Conservation (phyloP, 1,140 invertebrate species). For the Leptestheria dahalacensis region DNA sequence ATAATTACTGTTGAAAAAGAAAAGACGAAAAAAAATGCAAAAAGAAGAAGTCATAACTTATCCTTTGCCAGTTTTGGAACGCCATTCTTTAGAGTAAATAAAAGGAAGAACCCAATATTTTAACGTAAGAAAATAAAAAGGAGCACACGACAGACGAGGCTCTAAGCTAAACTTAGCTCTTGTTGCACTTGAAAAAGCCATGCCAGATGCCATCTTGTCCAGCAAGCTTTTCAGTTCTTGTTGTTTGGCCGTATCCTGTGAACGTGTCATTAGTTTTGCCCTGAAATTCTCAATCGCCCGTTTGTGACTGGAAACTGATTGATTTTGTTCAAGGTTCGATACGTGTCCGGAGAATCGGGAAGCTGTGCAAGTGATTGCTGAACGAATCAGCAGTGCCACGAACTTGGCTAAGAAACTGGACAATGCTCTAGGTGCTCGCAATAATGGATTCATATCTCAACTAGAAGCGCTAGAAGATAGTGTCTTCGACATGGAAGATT, state of each 20-base stretch:
- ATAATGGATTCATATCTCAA: not conserved
- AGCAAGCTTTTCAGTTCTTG: too few relatives aligned
- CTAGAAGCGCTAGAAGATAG: constrained; percentile 6
- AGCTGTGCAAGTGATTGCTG: constrained; percentile 46
- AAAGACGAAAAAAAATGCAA: too few relatives aligned
- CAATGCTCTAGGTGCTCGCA: constrained; percentile 25
- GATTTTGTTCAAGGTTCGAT: constrained; percentile 9
- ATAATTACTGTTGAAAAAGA: too few relatives aligned
- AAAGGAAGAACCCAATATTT: too few relatives aligned
- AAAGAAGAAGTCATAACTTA: too few relatives aligned
- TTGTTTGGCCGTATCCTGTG: too few relatives aligned
- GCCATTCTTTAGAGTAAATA: too few relatives aligned
- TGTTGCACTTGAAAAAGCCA: not conserved
- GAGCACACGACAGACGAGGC: not conserved
- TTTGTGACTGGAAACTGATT: not conserved
- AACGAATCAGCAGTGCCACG: constrained; percentile 44
- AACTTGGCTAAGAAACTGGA: constrained; percentile 47
- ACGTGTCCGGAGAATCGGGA: constrained; percentile 21
- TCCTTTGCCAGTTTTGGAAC: too few relatives aligned
- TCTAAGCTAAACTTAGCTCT: constrained; percentile 7
- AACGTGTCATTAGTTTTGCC: too few relatives aligned
- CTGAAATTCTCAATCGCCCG: not conserved
- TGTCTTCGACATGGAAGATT: constrained; percentile 9
- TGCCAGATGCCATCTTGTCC: constrained; percentile 1
- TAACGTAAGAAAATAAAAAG: constrained; percentile 2